Conservation (phyloP, 1,140 invertebrate species). For the Choristoneura fumiferana region DNA sequence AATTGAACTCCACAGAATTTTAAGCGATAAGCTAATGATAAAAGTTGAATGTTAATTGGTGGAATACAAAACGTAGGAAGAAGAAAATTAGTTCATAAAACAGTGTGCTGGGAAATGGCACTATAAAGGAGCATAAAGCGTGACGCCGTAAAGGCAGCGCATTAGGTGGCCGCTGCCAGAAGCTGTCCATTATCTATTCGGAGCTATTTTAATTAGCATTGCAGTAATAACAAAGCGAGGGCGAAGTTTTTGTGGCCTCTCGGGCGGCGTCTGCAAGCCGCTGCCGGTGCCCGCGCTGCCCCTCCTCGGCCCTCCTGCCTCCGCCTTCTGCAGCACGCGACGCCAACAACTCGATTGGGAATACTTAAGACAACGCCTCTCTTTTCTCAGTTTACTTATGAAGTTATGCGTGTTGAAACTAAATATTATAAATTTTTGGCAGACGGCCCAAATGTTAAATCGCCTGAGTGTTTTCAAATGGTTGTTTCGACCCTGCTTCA, state of each 20-base stretch:
- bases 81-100: constrained; percentile 53
- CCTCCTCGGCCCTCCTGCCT: constrained; percentile 23
- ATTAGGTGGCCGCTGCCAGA: constrained; percentile 68
- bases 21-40: no score
- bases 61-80: no score
- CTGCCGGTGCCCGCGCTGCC: constrained; percentile 27
- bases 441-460: constrained; percentile 30
- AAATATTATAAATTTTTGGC: constrained; percentile 46
- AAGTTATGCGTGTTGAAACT: constrained; percentile 46
- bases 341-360: constrained; percentile 33
- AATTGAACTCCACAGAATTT: no score
- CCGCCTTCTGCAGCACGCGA: background rate
- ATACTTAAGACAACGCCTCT: constrained; percentile 68
- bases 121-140: constrained; percentile 73
- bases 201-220: constrained; percentile 75
- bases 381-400: constrained; percentile 61
- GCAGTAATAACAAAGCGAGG: constrained; percentile 64
- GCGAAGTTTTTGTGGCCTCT: constrained; percentile 67
- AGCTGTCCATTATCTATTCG: constrained; percentile 71
- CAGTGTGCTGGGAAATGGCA: constrained; percentile 52
- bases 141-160: constrained; percentile 71
- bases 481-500: constrained; percentile 13
- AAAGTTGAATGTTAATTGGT: no score
- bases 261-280: constrained; percentile 47
- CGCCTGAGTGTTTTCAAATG: constrained; percentile 17